phyloP scores from a whole-genome alignment of 2,113 vertebrate genomes.

The Clupea harengus region DNA sequence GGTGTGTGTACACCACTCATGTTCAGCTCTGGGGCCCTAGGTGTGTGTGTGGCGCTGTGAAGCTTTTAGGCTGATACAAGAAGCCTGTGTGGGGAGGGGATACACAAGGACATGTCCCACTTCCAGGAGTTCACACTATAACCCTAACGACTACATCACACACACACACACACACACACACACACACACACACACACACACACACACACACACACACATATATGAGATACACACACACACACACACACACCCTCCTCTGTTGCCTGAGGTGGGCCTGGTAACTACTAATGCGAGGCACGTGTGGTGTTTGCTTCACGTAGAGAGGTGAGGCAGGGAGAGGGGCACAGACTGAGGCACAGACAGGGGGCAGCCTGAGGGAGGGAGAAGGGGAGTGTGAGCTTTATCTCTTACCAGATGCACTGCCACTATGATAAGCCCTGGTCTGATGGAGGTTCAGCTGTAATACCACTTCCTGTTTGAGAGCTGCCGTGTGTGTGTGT shows the following conservation, averaged over 20 bases:
- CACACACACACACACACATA: too few relatives aligned
- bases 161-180: too few relatives aligned
- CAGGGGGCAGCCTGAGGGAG: not conserved
- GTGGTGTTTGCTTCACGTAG: not conserved
- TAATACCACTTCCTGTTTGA: not conserved
- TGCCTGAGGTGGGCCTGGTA: not conserved
- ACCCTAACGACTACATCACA: too few relatives aligned
- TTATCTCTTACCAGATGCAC: not conserved
- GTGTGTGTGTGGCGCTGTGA: too few relatives aligned
- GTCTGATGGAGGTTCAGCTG: not conserved
- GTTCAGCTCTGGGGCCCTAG: not conserved
- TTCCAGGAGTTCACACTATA: too few relatives aligned
- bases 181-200: too few relatives aligned
- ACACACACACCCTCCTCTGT: not conserved
- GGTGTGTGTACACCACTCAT: not conserved
- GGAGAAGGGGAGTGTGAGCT: not conserved
- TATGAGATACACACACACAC: too few relatives aligned
- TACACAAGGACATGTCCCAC: not conserved
- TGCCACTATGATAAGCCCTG: not conserved
- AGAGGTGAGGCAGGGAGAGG: not conserved
- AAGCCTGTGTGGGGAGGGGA: not conserved
- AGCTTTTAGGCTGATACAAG: not conserved
- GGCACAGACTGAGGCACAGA: not conserved
- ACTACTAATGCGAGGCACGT: not conserved
- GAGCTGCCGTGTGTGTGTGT: not conserved